A percentile compares a stretch with the other conserved stretches of the same genome.
These are phyloP conservation scores for Leptinotarsa rubiginosa DNA, from an alignment of 2,888 invertebrate species.

Conservation along the genomic window DNA sequence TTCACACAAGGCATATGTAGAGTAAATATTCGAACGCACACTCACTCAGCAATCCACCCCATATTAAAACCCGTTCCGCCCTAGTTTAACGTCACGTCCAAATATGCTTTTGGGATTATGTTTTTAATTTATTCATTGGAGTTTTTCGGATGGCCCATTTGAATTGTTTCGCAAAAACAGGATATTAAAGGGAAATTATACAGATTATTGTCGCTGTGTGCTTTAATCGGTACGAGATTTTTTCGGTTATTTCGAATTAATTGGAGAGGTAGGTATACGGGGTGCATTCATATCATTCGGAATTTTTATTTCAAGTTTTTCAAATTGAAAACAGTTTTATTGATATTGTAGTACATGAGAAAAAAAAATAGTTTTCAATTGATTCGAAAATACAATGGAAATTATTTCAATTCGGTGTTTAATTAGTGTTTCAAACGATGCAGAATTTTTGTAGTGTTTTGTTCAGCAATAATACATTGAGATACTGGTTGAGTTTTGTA, in stretches of 20 bases:
- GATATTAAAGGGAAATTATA: conserved; percentile 34
- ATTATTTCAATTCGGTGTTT: too few species aligned
- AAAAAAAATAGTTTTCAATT: too few species aligned
- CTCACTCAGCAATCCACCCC: conserved; percentile 23
- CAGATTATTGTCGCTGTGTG: conserved; percentile 27
- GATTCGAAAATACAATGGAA: too few species aligned
- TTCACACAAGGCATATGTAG: neutral
- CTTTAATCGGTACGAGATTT: neutral
- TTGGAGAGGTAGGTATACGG: neutral
- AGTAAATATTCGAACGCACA: conserved; percentile 2
- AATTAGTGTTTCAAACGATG: too few species aligned
- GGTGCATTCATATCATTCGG: neutral
- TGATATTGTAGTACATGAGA: too few species aligned
- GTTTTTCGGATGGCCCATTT: conserved; percentile 33
- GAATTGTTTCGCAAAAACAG: conserved; percentile 34
- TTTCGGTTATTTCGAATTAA: conserved; percentile 26
- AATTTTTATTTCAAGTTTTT: neutral
- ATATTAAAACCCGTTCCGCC: conserved; percentile 53
- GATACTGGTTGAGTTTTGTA: too few species aligned
- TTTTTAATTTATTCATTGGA: conserved; percentile 46
- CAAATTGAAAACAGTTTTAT: too few species aligned
- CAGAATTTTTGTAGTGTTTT: too few species aligned
- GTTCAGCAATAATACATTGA: too few species aligned
- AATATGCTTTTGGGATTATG: conserved; percentile 43
- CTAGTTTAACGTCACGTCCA: conserved; percentile 48